Evolutionary conservation across 2,797 vertebrate species (phyloP).

Genomic region (Erethizon dorsatum): DNA sequence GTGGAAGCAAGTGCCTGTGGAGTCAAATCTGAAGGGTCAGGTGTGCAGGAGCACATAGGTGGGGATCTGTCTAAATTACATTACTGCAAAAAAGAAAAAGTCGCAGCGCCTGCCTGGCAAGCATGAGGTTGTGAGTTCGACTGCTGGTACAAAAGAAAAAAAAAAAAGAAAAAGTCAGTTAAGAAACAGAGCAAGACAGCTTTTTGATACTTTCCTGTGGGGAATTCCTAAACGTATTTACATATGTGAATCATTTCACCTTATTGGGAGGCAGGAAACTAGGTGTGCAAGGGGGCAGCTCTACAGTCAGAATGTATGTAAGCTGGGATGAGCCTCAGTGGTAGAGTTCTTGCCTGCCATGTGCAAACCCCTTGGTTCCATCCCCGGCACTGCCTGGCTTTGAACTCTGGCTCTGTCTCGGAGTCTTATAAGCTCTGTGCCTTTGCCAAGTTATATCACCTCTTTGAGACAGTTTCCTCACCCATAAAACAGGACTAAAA

Average conservation of each 20-base stretch:
- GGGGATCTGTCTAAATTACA: not conserved
- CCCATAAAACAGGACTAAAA: constrained; percentile 27
- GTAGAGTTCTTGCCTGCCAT: no score
- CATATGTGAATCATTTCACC: not conserved
- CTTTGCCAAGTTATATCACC: not conserved
- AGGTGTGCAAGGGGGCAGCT: not conserved
- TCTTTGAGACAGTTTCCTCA: constrained; percentile 51
- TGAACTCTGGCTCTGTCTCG: not conserved
- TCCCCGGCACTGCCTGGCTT: not conserved
- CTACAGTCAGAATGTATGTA: not conserved
- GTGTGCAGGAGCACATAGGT: not conserved
- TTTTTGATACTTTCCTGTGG: not conserved
- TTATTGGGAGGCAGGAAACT: not conserved
- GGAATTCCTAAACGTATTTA: not conserved
- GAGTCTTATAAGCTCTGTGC: not conserved
- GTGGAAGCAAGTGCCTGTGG: not conserved
- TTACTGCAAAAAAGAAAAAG: not conserved
- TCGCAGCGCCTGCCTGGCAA: no score
- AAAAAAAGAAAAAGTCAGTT: not conserved
- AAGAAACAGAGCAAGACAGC: not conserved
- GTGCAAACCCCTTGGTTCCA: not conserved
- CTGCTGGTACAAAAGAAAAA: no score
- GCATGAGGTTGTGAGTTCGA: no score
- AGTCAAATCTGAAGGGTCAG: not conserved
- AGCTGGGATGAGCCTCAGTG: not conserved